These are phyloP conservation scores for Andrena chrysosceles DNA, from an alignment of 2,888 invertebrate species.

Conservation along the genomic window DNA sequence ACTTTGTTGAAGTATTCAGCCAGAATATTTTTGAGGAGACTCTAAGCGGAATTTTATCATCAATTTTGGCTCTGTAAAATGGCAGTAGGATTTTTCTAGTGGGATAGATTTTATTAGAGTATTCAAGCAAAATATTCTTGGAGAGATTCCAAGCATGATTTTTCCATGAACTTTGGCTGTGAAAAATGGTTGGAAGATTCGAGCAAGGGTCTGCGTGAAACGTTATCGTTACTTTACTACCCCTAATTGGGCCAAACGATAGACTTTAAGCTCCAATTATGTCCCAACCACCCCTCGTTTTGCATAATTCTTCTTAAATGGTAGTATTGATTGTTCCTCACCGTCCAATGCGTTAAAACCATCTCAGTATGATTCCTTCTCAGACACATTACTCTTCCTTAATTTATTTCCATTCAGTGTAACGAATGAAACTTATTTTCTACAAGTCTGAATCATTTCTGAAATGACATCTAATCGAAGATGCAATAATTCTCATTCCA, in stretches of 20 bases:
- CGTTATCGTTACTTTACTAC: constrained; percentile 38
- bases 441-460: too few species aligned
- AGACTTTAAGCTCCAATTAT: constrained; percentile 31
- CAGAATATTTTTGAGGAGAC: too few species aligned
- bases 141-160: too few species aligned
- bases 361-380: background rate
- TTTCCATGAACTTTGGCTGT: background rate
- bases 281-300: constrained; percentile 14
- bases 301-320: constrained; percentile 48
- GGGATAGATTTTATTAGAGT: too few species aligned
- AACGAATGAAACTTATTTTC: background rate
- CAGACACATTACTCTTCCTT: background rate
- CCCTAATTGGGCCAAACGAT: constrained; percentile 45
- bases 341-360: constrained; percentile 13
- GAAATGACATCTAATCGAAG: too few species aligned
- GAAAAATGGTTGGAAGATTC: background rate
- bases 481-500: background rate
- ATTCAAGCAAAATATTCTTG: too few species aligned
- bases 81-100: too few species aligned
- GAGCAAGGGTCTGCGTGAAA: constrained; percentile 12
- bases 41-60: too few species aligned
- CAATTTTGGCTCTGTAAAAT: too few species aligned
- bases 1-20: too few species aligned
- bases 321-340: constrained; percentile 38
- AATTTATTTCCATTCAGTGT: background rate